phyloP scores from a whole-genome alignment of 1,140 invertebrate species.

The Drosophila busckii region DNA sequence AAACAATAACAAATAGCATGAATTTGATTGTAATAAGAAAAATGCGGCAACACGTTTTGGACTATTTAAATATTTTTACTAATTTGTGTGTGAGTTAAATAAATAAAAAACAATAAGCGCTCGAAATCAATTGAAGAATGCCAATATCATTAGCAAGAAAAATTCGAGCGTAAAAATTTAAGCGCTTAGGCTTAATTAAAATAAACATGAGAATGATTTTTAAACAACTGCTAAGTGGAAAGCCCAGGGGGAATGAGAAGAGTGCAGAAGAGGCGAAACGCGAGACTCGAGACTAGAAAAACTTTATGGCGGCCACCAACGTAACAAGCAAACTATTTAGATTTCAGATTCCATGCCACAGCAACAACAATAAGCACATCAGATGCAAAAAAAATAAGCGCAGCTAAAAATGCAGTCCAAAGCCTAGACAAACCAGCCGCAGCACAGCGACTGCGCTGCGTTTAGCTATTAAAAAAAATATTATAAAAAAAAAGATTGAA shows the following conservation, averaged over 20 bases:
- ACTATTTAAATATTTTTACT: conserved; percentile 71
- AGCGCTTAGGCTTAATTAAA: conserved; percentile 64
- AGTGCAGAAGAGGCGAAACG: not conserved
- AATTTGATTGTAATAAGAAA: no score
- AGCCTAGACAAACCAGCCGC: conserved; percentile 29
- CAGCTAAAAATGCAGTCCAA: conserved; percentile 2
- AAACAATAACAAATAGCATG: no score
- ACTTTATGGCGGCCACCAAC: conserved; percentile 27
- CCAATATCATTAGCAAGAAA: conserved; percentile 42
- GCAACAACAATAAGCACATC: conserved; percentile 14
- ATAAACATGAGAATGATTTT: conserved; percentile 66
- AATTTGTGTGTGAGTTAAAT: conserved; percentile 36
- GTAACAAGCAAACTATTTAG: conserved; percentile 60
- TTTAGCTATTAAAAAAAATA: conserved; percentile 2
- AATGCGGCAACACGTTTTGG: conserved; percentile 62
- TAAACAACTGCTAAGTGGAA: conserved; percentile 49
- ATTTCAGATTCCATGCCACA: conserved; percentile 53
- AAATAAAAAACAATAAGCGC: conserved; percentile 36
- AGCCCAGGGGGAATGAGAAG: not conserved
- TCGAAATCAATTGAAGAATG: conserved; percentile 47
- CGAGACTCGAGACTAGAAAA: no score
- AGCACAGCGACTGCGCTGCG: conserved; percentile 18
- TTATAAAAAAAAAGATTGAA: not conserved
- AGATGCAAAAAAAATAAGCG: conserved; percentile 46
- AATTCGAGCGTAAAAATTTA: conserved; percentile 42